Percentiles rank a stretch among this genome's conserved stretches.
Evolutionary conservation across 2,113 vertebrate genomes (phyloP).

Genomic region (Tympanuchus pallidicinctus): DNA sequence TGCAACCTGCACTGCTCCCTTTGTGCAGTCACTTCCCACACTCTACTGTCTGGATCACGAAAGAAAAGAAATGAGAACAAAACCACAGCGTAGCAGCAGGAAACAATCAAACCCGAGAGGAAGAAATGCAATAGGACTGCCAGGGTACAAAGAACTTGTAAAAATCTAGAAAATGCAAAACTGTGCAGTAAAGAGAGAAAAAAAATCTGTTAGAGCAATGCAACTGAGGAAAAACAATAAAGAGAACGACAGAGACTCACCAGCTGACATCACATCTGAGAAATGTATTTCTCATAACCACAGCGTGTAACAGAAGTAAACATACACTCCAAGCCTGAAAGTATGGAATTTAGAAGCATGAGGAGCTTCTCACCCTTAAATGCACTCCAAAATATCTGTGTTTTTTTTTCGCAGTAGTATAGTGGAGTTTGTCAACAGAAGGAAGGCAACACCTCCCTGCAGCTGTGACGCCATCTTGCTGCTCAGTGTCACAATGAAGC

Average conservation of each 20-base stretch:
- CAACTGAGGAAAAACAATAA: neutral
- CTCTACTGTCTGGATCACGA: fast-evolving
- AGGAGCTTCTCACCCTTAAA: neutral
- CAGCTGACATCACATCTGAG: neutral
- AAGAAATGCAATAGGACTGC: neutral
- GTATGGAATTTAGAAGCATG: neutral
- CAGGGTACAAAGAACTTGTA: neutral
- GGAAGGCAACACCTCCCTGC: neutral
- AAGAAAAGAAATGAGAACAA: neutral
- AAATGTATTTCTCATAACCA: neutral
- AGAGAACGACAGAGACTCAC: neutral
- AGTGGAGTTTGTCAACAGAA: neutral
- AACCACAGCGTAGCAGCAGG: neutral
- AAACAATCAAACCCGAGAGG: neutral
- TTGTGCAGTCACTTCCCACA: fast-evolving
- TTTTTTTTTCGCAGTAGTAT: neutral
- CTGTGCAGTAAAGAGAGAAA: neutral
- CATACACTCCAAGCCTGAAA: neutral
- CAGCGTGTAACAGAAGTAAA: neutral
- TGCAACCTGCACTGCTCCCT: neutral
- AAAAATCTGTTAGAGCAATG: neutral
- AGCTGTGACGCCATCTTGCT: neutral
- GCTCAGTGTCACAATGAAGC: fast-evolving
- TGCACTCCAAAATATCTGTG: neutral
- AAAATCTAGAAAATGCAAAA: neutral